Evolutionary conservation across 2,797 vertebrate genomes (phyloP).

Genomic region (Dermochelys coriacea): DNA sequence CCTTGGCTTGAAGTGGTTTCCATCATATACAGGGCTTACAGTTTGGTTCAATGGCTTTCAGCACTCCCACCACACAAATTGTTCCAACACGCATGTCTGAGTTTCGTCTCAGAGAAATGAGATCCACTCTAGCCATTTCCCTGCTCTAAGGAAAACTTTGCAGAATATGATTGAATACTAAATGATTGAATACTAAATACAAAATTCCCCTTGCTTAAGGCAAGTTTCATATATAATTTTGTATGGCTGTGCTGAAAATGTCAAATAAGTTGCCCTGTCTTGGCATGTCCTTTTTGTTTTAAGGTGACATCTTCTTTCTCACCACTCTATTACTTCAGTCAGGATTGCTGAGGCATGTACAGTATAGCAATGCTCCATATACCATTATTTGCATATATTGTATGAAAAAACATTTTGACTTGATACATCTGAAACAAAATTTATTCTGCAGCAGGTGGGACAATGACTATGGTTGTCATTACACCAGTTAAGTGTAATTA

Average conservation of each 20-base stretch:
- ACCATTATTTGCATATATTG: background rate
- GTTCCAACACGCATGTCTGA: background rate
- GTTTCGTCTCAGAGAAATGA: background rate
- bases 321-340: background rate
- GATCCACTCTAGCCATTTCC: background rate
- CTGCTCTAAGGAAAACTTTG: background rate
- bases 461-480: background rate
- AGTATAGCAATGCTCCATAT: background rate
- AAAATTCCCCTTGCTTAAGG: background rate
- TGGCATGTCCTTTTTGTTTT: background rate
- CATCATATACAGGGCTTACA: too few species aligned
- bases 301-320: background rate
- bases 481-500: slow-evolving; percentile 55
- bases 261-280: background rate
- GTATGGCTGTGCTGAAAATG: background rate
- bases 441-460: slow-evolving; percentile 1
- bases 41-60: too few species aligned
- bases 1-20: too few species aligned
- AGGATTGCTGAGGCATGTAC: background rate
- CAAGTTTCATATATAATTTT: background rate
- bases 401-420: background rate
- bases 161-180: background rate
- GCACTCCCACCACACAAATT: too few species aligned
- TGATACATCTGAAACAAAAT: slow-evolving; percentile 13
- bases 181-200: too few species aligned